Evolutionary conservation across 2,888 invertebrate genomes (phyloP), one percentile per base, ranked within the genome.

Genomic region (Lordiphosa andalusiaca): DNA sequence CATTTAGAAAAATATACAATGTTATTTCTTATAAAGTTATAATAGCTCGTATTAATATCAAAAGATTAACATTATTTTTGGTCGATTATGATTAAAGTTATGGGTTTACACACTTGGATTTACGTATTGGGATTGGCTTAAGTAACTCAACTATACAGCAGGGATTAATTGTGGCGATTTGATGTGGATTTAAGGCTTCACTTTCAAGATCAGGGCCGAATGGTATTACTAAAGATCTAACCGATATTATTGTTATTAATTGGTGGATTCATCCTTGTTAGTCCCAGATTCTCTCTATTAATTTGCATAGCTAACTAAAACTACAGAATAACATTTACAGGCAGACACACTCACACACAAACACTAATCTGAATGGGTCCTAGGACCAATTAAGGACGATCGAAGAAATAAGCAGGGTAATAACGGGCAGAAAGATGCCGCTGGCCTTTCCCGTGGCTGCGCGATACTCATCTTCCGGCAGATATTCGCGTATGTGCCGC

Each of bases 401-500:
- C 23, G 25, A 21, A 13, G 44, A 16, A 7, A 69, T 63, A 19
- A 75, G 44, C 21, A 71, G 30, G 9, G 9, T 30, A 9, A 30
- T 10, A 10, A 3, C 9, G 30, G 30, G 30, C 30, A 30, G 9
- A 30, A 69, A 52, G 10, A 73, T 16, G n/a, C 9, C 19, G 5
- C 25, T 25, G 6, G 67, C 69, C 1, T 71, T 67, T 13, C 73
- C 85, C 36, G 73, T 83, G 3, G 87, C 84, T 35, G 86, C 84
- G 54, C 86, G 84, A 53, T 89, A 90, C 41, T 90, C 90, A 5
- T 88, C 85, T 71, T 89, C 89, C 7, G 89, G 87, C 60, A 89
- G 64, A 62, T 90, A 89, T 81, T 92, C 92, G 49, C 93, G 92
- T 89, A 95, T 91, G 82, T 92, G 92, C 60, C 92, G 90, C 7